These are phyloP conservation scores for Lipotes vexillifer DNA, from an alignment of 2,113 vertebrate genomes.

Conservation along the genomic window DNA sequence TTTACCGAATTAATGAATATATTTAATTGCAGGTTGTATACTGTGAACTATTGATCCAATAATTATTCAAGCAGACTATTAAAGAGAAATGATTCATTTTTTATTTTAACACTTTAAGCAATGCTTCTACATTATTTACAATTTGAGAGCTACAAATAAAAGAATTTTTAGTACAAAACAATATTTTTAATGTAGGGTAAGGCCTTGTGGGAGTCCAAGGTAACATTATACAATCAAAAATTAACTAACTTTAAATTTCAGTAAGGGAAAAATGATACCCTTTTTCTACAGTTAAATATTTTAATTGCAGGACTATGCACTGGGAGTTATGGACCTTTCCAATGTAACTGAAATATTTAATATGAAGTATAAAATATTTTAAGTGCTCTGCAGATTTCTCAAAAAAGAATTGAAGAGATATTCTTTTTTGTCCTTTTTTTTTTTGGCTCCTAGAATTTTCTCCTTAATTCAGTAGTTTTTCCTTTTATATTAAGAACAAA, in stretches of 20 bases:
- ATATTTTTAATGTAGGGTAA: conserved; percentile 56
- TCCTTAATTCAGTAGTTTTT: conserved; percentile 15
- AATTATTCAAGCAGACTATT: conserved; percentile 61
- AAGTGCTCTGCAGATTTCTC: conserved; percentile 32
- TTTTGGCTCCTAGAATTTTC: not conserved
- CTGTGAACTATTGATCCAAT: conserved; percentile 42
- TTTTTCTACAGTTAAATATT: conserved; percentile 56
- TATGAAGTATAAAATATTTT: conserved; percentile 39
- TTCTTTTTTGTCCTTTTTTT: not conserved
- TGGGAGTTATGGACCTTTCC: conserved; percentile 34
- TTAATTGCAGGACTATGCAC: conserved; percentile 59
- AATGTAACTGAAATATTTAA: conserved; percentile 61
- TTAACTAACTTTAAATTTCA: conserved; percentile 64
- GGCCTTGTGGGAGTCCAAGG: conserved; percentile 49
- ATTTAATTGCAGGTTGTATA: conserved; percentile 61
- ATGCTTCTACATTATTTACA: conserved; percentile 68
- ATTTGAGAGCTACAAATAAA: conserved; percentile 44
- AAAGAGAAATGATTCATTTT: conserved; percentile 54
- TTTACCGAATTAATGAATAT: conserved; percentile 69
- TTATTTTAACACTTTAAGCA: conserved; percentile 54
- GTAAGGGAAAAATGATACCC: not conserved
- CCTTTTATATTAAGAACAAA: not conserved
- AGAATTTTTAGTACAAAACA: conserved; percentile 35
- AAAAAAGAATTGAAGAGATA: conserved; percentile 31
- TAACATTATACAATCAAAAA: conserved; percentile 63